phyloP scores from a whole-genome alignment of 2,888 invertebrate species.

The Apeira syringaria region DNA sequence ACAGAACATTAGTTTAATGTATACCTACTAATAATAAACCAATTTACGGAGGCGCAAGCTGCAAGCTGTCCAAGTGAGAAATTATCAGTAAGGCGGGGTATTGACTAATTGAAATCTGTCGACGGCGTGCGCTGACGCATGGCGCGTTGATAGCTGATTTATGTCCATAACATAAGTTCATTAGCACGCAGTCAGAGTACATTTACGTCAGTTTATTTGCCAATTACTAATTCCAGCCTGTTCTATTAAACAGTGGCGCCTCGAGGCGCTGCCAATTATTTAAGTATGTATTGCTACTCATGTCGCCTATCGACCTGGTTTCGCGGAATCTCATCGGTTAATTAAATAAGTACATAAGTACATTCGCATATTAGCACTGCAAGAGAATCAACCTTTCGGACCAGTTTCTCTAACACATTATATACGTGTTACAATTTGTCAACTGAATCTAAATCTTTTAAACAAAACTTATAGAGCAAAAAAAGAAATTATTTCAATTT shows the following conservation, averaged over 20 bases:
- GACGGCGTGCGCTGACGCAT: slow-evolving; percentile 19
- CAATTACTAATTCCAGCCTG: slow-evolving; percentile 43
- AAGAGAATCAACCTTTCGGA: not conserved
- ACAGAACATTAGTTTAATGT: slow-evolving; percentile 28
- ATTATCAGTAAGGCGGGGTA: slow-evolving; percentile 38
- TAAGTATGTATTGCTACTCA: slow-evolving; percentile 49
- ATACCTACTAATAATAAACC: slow-evolving; percentile 34
- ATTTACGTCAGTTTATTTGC: slow-evolving; percentile 38
- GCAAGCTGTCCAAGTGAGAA: slow-evolving; percentile 42
- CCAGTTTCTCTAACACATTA: not conserved
- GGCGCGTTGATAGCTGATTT: slow-evolving; percentile 26
- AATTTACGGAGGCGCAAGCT: slow-evolving; percentile 38
- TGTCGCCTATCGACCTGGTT: slow-evolving; percentile 55
- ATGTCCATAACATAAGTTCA: slow-evolving; percentile 28
- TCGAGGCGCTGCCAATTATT: slow-evolving; percentile 49
- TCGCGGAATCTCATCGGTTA: slow-evolving; percentile 37
- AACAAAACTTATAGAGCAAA: not conserved
- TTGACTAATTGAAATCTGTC: slow-evolving; percentile 40
- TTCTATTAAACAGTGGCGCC: slow-evolving; percentile 50
- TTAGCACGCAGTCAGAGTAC: slow-evolving; percentile 29
- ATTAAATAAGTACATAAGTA: slow-evolving; percentile 25
- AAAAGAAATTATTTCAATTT: no score
- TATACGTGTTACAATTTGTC: not conserved
- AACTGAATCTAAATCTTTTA: not conserved
- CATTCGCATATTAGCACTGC: not conserved